Conservation (phyloP, 2,797 vertebrate genomes). For the Centropyge bicolor region DNA sequence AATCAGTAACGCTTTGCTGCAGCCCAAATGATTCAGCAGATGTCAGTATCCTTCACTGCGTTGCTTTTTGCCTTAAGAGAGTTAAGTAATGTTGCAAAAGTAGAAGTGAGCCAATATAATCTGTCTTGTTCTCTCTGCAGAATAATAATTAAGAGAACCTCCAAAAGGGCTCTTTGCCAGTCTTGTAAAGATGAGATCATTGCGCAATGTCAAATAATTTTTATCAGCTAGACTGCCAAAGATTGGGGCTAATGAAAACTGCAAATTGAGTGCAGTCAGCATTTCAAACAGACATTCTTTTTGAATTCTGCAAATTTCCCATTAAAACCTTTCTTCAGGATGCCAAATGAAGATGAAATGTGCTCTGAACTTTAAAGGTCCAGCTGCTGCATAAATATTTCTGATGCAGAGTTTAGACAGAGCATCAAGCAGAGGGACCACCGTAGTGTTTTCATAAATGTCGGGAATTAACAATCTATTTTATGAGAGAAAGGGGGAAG, state of each 20-base stretch:
- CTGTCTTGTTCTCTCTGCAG: slow-evolving; percentile 69
- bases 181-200: slow-evolving; percentile 86
- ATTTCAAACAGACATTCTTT: slow-evolving; percentile 64
- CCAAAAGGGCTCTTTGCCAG: slow-evolving; percentile 83
- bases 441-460: slow-evolving; percentile 14
- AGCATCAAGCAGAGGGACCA: slow-evolving; percentile 28
- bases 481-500: slow-evolving; percentile 1
- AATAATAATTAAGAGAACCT: slow-evolving; percentile 85
- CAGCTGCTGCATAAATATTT: slow-evolving; percentile 45
- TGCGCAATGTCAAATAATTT: slow-evolving; percentile 82
- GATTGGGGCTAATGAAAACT: slow-evolving; percentile 73
- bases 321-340: slow-evolving; percentile 46
- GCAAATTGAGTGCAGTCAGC: slow-evolving; percentile 68
- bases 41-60: slow-evolving; percentile 69
- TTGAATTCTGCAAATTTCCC: slow-evolving; percentile 62
- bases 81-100: slow-evolving; percentile 76
- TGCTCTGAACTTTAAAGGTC: slow-evolving; percentile 50
- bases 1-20: slow-evolving; percentile 62
- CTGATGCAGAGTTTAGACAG: slow-evolving; percentile 38
- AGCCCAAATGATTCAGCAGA: slow-evolving; percentile 83
- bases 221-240: slow-evolving; percentile 74
- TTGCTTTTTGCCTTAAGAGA: slow-evolving; percentile 66
- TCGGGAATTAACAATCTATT: not conserved
- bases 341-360: slow-evolving; percentile 71
- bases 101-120: slow-evolving; percentile 71